phyloP scores from a whole-genome alignment of 2,888 invertebrate species.

The Agrochola lychnidis region DNA sequence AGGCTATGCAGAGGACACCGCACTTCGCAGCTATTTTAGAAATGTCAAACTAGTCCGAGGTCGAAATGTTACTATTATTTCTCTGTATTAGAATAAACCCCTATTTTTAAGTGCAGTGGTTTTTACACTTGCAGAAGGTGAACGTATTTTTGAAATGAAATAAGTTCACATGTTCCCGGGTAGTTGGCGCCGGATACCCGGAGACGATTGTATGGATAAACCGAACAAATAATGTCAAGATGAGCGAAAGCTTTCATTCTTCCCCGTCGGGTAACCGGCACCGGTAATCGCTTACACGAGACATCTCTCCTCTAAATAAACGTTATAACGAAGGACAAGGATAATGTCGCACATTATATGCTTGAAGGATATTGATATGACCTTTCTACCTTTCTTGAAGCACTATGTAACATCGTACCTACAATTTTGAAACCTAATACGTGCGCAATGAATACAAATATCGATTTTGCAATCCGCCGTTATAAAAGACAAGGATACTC shows the following conservation, averaged over 20 bases:
- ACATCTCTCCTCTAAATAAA: slow-evolving; percentile 1
- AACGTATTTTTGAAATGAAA: neutral
- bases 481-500: slow-evolving; percentile 34
- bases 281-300: neutral
- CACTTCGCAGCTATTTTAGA: slow-evolving; percentile 56
- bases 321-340: slow-evolving; percentile 27
- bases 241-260: slow-evolving; percentile 2
- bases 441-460: slow-evolving; percentile 9
- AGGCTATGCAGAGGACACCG: slow-evolving; percentile 54
- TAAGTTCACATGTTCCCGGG: slow-evolving; percentile 8
- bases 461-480: slow-evolving; percentile 23
- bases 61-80: slow-evolving; percentile 48
- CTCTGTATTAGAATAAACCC: slow-evolving; percentile 43
- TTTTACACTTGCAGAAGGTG: slow-evolving; percentile 25
- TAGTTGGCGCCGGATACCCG: neutral
- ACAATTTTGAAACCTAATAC: slow-evolving; percentile 18
- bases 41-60: slow-evolving; percentile 64
- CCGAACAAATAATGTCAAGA: neutral
- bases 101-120: slow-evolving; percentile 36
- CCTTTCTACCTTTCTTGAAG: slow-evolving; percentile 19
- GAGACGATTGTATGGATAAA: neutral
- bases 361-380: slow-evolving; percentile 26
- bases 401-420: slow-evolving; percentile 11
- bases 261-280: too few relatives aligned
- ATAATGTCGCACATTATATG: slow-evolving; percentile 17